These are phyloP conservation scores for Sarcophilus harrisii DNA, from an alignment of 2,797 vertebrate species.

Conservation along the genomic window DNA sequence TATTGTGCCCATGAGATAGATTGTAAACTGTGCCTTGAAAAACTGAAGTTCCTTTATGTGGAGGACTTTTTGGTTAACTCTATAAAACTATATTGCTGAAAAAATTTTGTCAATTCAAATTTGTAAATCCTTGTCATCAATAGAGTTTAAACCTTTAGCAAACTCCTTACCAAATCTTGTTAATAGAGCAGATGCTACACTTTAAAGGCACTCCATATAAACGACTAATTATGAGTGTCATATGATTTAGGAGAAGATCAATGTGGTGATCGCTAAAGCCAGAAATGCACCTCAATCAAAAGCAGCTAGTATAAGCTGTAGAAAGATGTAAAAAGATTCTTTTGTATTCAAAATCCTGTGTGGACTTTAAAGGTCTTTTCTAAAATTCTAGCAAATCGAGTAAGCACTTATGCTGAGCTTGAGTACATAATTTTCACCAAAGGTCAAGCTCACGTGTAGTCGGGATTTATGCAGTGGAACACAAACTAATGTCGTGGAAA, in stretches of 20 bases:
- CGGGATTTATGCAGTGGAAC: conserved; percentile 74
- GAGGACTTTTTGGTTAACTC: not conserved
- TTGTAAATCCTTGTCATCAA: not conserved
- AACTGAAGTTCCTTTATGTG: not conserved
- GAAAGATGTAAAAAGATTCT: conserved; percentile 47
- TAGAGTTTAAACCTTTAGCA: conserved; percentile 13
- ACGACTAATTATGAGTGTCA: conserved; percentile 28
- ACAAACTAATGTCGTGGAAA: conserved; percentile 80
- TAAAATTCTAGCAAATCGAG: conserved; percentile 61
- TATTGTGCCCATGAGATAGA: conserved; percentile 5
- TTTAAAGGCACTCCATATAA: not conserved
- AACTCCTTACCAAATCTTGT: not conserved
- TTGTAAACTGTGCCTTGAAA: not conserved
- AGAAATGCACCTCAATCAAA: conserved; percentile 34
- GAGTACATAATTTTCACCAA: conserved; percentile 62
- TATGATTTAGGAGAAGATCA: conserved; percentile 54
- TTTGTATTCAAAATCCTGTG: conserved; percentile 47
- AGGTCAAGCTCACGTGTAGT: conserved; percentile 73
- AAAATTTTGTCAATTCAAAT: not conserved
- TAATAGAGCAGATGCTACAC: conserved; percentile 8
- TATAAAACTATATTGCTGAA: not conserved
- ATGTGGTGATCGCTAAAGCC: conserved; percentile 56
- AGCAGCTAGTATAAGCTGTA: conserved; percentile 17
- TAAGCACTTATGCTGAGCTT: conserved; percentile 56
- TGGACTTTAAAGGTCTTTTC: conserved; percentile 64